A percentile compares a stretch with the other conserved stretches of the same genome.
phyloP scores from a whole-genome alignment of 2,888 invertebrate genomes.

The Cantharis rufa region DNA sequence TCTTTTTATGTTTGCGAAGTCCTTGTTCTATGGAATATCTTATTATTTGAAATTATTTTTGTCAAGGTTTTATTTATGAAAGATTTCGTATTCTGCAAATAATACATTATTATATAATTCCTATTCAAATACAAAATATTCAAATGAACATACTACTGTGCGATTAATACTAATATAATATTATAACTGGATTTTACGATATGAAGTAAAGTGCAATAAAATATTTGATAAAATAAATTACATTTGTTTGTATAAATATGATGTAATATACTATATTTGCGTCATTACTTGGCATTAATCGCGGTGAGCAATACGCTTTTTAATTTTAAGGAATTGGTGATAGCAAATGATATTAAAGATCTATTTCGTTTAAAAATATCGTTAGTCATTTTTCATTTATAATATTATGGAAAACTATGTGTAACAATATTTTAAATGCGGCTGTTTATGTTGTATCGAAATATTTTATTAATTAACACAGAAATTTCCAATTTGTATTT shows the following conservation, averaged over 20 bases:
- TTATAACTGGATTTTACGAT: not conserved
- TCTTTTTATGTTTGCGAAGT: not conserved
- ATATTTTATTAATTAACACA: not conserved
- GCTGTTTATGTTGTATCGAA: not conserved
- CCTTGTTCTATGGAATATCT: not conserved
- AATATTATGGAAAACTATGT: no score
- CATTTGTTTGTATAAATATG: not conserved
- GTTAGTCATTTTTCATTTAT: not conserved
- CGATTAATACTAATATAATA: not conserved
- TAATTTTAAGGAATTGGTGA: not conserved
- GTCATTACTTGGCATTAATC: not conserved
- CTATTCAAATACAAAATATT: not conserved
- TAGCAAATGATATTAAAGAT: no score
- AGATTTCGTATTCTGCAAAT: not conserved
- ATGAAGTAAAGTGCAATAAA: not conserved
- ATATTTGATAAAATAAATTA: not conserved
- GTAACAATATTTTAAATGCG: not conserved
- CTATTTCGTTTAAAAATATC: not conserved
- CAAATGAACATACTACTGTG: not conserved
- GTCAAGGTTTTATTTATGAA: not conserved
- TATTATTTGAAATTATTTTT: not conserved
- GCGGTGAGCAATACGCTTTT: not conserved
- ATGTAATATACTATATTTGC: not conserved
- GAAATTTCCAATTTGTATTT: not conserved
- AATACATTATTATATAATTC: not conserved